Evolutionary conservation across 2,797 vertebrate genomes (phyloP).

Genomic region (Tokudaia muenninki): DNA sequence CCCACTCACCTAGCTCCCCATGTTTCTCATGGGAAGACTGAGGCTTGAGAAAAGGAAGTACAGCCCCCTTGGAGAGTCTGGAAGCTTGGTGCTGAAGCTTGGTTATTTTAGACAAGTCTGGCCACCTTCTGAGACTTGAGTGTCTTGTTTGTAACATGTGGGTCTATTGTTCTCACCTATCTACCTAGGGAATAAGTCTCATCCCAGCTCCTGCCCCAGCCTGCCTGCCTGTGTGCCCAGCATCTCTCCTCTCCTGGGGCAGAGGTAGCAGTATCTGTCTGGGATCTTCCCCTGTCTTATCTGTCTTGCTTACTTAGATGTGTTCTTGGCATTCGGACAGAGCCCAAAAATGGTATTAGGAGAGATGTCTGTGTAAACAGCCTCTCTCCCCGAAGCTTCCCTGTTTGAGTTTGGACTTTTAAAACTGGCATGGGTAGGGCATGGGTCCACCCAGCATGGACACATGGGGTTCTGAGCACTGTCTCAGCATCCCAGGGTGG

Average conservation of each 20-base stretch:
- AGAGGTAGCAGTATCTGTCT: neutral
- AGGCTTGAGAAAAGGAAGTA: neutral
- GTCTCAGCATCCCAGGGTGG: neutral
- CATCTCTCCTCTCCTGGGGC: neutral
- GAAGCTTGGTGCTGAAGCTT: neutral
- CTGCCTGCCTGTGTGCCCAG: neutral
- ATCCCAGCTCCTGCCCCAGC: neutral
- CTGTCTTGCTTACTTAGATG: conserved; percentile 48
- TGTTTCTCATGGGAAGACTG: neutral
- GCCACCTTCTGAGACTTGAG: conserved; percentile 6
- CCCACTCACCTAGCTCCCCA: neutral
- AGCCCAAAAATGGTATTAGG: conserved; percentile 32
- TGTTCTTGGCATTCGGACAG: conserved; percentile 59
- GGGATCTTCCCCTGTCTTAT: conserved; percentile 36
- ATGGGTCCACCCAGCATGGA: neutral
- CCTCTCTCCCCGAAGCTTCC: neutral
- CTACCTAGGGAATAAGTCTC: neutral
- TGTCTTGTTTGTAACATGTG: conserved; percentile 39
- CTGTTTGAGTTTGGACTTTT: neutral
- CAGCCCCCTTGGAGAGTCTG: neutral
- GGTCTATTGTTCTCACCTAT: neutral
- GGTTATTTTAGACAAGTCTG: conserved; percentile 1
- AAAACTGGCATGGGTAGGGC: neutral
- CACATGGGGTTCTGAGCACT: neutral
- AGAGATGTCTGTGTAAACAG: conserved; percentile 48